Percentiles rank a stretch among this genome's conserved stretches.
These are phyloP conservation scores for Zelleria hepariella DNA, from an alignment of 2,888 invertebrate genomes.

Conservation along the genomic window DNA sequence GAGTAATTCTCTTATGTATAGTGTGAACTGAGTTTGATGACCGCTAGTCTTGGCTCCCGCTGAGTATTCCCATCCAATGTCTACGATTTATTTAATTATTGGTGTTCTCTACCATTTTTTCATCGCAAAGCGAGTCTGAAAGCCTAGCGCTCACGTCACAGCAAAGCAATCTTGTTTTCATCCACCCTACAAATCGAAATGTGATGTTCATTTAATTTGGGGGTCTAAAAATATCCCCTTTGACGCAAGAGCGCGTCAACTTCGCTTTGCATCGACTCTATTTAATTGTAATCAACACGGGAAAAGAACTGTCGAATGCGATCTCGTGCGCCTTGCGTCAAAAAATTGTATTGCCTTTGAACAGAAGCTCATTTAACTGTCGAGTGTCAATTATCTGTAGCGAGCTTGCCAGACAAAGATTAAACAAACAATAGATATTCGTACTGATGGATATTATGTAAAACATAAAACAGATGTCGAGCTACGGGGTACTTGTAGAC, in stretches of 20 bases:
- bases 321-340: neutral
- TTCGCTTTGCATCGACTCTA: neutral
- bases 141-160: neutral
- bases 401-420: neutral
- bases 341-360: neutral
- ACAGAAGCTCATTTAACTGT: neutral
- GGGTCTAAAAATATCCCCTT: neutral
- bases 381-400: neutral
- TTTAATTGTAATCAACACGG: neutral
- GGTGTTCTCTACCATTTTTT: neutral
- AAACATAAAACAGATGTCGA: neutral
- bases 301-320: neutral
- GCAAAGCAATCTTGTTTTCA: neutral
- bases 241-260: neutral
- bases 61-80: neutral
- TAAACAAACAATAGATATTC: neutral
- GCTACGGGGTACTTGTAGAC: no score
- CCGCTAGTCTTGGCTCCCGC: neutral
- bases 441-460: slow-evolving; percentile 3
- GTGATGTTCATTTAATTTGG: neutral
- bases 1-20: no score
- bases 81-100: neutral
- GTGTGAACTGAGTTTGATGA: neutral
- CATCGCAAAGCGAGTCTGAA: neutral
- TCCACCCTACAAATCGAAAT: neutral